Evolutionary conservation across 2,113 vertebrate genomes (phyloP), one percentile per base, ranked within the genome.

Genomic region (Xenopus laevis): DNA sequence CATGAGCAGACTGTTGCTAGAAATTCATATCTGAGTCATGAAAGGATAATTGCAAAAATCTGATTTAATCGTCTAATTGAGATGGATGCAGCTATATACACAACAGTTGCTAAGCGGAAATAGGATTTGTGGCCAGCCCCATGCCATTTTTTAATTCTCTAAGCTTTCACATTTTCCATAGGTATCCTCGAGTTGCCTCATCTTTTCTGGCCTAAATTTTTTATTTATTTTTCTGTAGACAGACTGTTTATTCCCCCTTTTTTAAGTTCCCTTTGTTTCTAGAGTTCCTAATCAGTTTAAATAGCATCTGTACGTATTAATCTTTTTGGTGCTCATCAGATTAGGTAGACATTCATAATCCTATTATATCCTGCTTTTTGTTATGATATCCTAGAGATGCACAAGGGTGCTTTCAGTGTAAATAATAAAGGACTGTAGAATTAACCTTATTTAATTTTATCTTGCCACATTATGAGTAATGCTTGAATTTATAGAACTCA

Each of bases 231-330:
- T 72, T 72, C 33, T 63, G 13, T 72, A 59, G 46, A 53, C 53
- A 72, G 53, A 65, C 71, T 47, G 62, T 72, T 33, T 57, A 58
- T 66, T 30, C 47, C 21, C 13, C 52, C 44, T 45, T 3, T 59
- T 60, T 60, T 73, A 73, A 59, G 71, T 40, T 66, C 65, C 57
- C 57, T 52, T 73, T 62, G n/a, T 76, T 68, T 76, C 27, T 69
- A 50, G 27, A 55, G 73, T 27, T 50, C 53, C 46, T 76, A 69
- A 76, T 67, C 59, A 45, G 65, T 62, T 68, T 76, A 76, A 76
- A 69, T 76, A 76, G 46, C 73, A 76, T 46, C 73, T 68, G 73
- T 58, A 45, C 58, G 58, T 76, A 76, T 76, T 69, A 76, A 68
- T 76, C 58, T 63, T 62, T 76, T 58, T 68, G 30, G 65, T 63